A percentile compares a stretch with the other conserved stretches of the same genome.
These are phyloP conservation scores for Campylorhamphus procurvoides DNA, from an alignment of 2,113 vertebrate genomes.

Conservation along the genomic window DNA sequence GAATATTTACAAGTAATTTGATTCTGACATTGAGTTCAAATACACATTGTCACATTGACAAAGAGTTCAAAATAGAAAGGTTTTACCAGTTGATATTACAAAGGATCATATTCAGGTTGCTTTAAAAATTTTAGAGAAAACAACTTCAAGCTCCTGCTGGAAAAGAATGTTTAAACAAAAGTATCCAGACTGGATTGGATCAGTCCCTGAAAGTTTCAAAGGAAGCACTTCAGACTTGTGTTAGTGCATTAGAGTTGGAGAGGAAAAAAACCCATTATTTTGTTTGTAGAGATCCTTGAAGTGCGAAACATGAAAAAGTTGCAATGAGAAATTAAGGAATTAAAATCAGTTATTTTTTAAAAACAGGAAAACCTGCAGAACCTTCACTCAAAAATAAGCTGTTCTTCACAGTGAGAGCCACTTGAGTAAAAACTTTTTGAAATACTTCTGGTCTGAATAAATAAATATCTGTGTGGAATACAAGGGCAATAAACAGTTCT, in stretches of 20 bases:
- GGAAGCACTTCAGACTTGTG: not conserved
- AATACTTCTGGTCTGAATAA: not conserved
- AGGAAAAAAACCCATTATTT: not conserved
- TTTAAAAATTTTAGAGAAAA: not conserved
- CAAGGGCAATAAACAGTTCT: not conserved
- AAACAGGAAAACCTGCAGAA: not conserved
- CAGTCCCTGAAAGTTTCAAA: not conserved
- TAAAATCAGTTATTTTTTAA: not conserved
- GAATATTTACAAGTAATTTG: not conserved
- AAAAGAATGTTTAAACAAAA: slow-evolving; percentile 50
- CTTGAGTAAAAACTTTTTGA: not conserved
- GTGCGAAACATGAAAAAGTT: not conserved
- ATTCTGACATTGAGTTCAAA: slow-evolving; percentile 3
- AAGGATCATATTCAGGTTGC: not conserved
- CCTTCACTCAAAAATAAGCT: not conserved
- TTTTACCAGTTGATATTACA: not conserved
- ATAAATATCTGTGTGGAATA: not conserved
- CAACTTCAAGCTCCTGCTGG: not conserved
- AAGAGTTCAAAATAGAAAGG: not conserved
- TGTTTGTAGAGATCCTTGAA: not conserved
- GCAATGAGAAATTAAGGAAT: not conserved
- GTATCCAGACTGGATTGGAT: not conserved
- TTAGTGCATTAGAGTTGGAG: not conserved
- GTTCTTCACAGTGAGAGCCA: not conserved
- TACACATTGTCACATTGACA: too few species aligned